These are phyloP conservation scores for Protaetia brevitarsis DNA, from an alignment of 1,140 invertebrate genomes.

Conservation along the genomic window DNA sequence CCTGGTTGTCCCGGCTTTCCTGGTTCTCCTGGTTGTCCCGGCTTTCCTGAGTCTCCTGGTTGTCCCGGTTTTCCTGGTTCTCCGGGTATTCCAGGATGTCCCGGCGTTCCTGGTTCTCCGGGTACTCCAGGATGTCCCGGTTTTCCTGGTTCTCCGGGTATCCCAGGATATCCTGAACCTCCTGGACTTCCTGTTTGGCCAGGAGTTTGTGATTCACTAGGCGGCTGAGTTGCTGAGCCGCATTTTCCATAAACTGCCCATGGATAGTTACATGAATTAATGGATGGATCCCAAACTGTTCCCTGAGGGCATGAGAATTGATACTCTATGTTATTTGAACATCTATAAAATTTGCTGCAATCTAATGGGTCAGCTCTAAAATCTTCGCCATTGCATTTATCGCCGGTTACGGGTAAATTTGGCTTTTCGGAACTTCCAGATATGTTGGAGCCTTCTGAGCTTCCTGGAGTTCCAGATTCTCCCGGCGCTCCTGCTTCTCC, in stretches of 20 bases:
- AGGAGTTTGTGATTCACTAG: not conserved
- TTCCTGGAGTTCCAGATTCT: not conserved
- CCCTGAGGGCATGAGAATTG: constrained; percentile 63
- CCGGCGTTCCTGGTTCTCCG: constrained; percentile 32
- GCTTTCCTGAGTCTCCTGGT: constrained; percentile 30
- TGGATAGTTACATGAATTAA: constrained; percentile 22
- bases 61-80: constrained; percentile 30
- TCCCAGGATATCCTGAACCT: too few relatives aligned
- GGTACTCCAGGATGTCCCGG: constrained; percentile 26
- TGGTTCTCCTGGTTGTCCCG: constrained; percentile 34
- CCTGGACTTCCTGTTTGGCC: not conserved
- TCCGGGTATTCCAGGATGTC: constrained; percentile 30
- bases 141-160: constrained; percentile 13
- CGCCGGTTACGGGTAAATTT: not conserved
- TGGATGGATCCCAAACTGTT: constrained; percentile 60
- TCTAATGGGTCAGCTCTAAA: constrained; percentile 52
- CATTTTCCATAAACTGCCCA: constrained; percentile 18
- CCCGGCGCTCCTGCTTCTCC: constrained; percentile 23
- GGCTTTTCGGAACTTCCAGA: not conserved
- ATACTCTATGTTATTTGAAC: constrained; percentile 57
- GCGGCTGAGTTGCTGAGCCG: not conserved
- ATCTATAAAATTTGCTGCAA: constrained; percentile 69
- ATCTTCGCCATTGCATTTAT: constrained; percentile 40
- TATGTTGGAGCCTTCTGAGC: not conserved
- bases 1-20: constrained; percentile 33